These are phyloP conservation scores for Hyles lineata DNA, from an alignment of 2,888 invertebrate genomes.

Conservation along the genomic window DNA sequence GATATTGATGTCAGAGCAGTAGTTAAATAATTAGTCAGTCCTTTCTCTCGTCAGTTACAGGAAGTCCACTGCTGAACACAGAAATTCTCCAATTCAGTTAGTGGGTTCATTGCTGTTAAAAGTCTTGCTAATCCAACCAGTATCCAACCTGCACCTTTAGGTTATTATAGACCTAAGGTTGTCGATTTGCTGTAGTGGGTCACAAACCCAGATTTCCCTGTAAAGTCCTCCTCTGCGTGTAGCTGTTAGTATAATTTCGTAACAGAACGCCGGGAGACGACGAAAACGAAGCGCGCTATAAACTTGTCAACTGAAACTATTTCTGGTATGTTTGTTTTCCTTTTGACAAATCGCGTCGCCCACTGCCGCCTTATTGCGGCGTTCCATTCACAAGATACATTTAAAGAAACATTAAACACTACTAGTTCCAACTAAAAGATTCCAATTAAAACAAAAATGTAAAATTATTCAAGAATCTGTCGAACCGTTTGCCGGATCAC, in stretches of 20 bases:
- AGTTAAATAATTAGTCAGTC: too few relatives aligned
- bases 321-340: constrained; percentile 80
- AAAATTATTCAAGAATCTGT: background rate
- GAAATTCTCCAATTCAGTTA: too few relatives aligned
- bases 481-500: background rate
- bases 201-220: background rate
- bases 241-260: constrained; percentile 62
- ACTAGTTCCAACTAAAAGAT: background rate
- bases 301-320: constrained; percentile 82
- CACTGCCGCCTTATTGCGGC: constrained; percentile 71
- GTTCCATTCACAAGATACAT: constrained; percentile 49
- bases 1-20: too few relatives aligned
- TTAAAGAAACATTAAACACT: constrained; percentile 11
- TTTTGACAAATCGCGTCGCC: constrained; percentile 79
- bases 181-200: too few relatives aligned
- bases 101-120: too few relatives aligned
- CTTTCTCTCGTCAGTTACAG: too few relatives aligned
- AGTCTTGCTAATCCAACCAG: too few relatives aligned
- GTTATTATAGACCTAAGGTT: too few relatives aligned
- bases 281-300: constrained; percentile 63
- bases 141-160: too few relatives aligned
- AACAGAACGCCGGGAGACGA: constrained; percentile 48
- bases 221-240: background rate
- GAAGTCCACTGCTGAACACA: too few relatives aligned
- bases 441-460: too few relatives aligned